Percentiles rank a stretch among this genome's conserved stretches.
These are phyloP conservation scores for Lophius americanus DNA, from an alignment of 2,797 vertebrate species.

Conservation along the genomic window DNA sequence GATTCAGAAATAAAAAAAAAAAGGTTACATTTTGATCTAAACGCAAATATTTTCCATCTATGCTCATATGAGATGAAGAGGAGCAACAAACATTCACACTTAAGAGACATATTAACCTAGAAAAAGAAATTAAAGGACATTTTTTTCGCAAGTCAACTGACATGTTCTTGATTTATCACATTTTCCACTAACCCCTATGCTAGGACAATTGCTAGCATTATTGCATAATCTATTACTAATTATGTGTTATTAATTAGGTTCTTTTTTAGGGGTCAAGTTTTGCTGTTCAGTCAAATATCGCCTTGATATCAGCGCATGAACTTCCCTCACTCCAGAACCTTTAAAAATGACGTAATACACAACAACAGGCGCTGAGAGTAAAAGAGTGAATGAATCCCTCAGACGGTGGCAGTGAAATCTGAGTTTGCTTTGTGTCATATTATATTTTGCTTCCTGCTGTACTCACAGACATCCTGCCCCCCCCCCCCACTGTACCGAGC, in stretches of 20 bases:
- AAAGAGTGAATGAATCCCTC: constrained; percentile 37
- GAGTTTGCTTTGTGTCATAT: constrained; percentile 55
- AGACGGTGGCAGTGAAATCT: constrained; percentile 43
- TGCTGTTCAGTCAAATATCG: not conserved
- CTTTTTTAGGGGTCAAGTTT: not conserved
- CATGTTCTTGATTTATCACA: too few relatives aligned
- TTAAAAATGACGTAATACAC: constrained; percentile 18
- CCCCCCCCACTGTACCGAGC: constrained; percentile 38
- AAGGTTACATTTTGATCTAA: not conserved
- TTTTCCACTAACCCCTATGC: too few relatives aligned
- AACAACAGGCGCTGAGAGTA: constrained; percentile 16
- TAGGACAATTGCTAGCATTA: too few relatives aligned
- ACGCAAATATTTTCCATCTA: not conserved
- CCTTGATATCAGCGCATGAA: not conserved
- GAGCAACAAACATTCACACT: not conserved
- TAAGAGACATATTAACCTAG: not conserved
- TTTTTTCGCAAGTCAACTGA: too few relatives aligned
- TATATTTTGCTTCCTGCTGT: constrained; percentile 45
- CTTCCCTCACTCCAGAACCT: not conserved
- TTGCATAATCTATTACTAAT: too few relatives aligned
- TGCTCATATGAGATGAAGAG: not conserved
- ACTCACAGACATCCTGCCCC: constrained; percentile 48
- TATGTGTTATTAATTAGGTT: too few relatives aligned
- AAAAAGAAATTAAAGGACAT: too few relatives aligned
- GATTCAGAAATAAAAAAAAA: not conserved